Conservation (phyloP, 2,113 vertebrate species). For the Myodes glareolus region DNA sequence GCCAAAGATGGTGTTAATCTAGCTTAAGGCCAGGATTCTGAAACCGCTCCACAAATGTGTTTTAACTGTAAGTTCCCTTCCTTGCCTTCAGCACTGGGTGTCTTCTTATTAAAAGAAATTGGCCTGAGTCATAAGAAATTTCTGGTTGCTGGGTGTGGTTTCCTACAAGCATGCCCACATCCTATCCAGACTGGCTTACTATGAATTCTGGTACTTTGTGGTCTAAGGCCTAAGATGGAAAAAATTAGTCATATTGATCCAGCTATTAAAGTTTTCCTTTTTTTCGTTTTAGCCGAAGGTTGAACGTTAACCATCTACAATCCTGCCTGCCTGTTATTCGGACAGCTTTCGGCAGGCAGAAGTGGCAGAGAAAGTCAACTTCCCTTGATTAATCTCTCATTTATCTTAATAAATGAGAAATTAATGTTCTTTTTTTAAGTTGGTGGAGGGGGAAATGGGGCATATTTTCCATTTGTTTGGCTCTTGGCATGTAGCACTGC, state of each 20-base stretch:
- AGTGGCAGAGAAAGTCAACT: not conserved
- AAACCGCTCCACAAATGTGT: constrained; percentile 18
- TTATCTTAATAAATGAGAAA: not conserved
- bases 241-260: constrained; percentile 57
- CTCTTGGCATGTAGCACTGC: not conserved
- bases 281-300: not conserved
- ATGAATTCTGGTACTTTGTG: constrained; percentile 40
- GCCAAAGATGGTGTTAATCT: not conserved
- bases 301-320: constrained; percentile 26
- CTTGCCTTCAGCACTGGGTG: not conserved
- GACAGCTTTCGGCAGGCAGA: not conserved
- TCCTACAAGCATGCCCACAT: constrained; percentile 67
- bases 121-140: constrained; percentile 58
- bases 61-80: constrained; percentile 26
- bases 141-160: constrained; percentile 75
- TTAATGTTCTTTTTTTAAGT: not conserved
- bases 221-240: constrained; percentile 51
- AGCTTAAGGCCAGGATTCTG: not conserved
- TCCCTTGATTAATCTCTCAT: not conserved
- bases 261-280: constrained; percentile 1
- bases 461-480: not conserved
- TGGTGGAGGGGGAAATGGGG: not conserved
- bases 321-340: not conserved
- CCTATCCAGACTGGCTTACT: constrained; percentile 57
- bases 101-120: constrained; percentile 57